Conservation (phyloP, 2,113 vertebrate species). For the Aegotheles bennettii region DNA sequence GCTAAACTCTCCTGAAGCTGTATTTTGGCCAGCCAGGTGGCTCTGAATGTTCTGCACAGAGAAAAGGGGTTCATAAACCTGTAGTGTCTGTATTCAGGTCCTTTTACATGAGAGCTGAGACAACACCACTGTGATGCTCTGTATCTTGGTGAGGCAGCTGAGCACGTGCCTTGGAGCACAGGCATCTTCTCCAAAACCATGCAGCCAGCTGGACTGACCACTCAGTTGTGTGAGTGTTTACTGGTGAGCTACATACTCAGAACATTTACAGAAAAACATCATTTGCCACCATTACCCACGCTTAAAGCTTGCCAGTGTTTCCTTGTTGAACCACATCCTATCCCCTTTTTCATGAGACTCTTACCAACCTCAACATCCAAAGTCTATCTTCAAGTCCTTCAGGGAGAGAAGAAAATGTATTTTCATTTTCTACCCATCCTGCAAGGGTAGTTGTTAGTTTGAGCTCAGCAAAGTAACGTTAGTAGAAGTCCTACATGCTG, state of each 20-base stretch:
- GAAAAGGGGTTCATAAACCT: neutral
- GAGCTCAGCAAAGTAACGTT: neutral
- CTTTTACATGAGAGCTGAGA: neutral
- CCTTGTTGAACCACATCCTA: neutral
- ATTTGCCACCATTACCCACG: neutral
- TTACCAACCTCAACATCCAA: neutral
- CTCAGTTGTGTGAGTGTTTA: neutral
- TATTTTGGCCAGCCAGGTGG: neutral
- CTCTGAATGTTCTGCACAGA: neutral
- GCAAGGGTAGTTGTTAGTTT: neutral
- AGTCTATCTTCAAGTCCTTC: neutral
- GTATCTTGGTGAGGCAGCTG: neutral
- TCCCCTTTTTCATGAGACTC: neutral
- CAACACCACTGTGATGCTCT: neutral
- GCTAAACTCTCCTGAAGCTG: neutral
- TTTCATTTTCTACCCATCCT: neutral
- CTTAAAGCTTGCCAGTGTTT: neutral
- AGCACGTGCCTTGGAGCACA: neutral
- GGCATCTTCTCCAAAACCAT: neutral
- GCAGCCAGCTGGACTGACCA: neutral
- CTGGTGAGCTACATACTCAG: neutral
- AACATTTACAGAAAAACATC: neutral
- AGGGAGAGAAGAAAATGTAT: neutral
- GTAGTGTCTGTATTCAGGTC: neutral
- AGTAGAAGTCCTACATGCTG: neutral